Evolutionary conservation across 2,797 vertebrate genomes (phyloP).

Genomic region (Tenualosa thibaudeaui): DNA sequence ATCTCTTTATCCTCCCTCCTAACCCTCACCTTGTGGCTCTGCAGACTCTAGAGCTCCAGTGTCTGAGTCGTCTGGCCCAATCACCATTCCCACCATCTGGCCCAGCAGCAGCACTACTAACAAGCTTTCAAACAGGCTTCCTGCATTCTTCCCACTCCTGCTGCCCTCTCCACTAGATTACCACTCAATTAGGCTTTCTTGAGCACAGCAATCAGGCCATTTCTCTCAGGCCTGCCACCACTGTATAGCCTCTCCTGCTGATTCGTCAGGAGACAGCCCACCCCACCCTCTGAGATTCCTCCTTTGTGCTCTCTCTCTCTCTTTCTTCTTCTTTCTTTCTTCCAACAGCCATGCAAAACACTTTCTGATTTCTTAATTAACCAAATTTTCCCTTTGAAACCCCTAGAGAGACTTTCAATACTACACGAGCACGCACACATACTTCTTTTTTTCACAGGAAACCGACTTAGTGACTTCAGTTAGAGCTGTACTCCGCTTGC

Average conservation of each 20-base stretch:
- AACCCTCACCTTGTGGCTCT: too few species aligned
- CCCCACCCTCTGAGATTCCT: neutral
- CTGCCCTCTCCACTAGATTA: neutral
- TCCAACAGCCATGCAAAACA: neutral
- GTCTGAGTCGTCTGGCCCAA: neutral
- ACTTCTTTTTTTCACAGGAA: neutral
- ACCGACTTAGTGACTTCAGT: neutral
- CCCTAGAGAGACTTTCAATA: neutral
- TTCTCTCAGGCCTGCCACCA: neutral
- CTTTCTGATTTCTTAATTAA: neutral
- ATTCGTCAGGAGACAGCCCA: neutral
- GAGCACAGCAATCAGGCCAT: neutral
- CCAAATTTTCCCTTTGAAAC: neutral
- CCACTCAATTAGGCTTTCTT: neutral
- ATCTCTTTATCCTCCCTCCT: neutral
- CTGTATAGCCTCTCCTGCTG: neutral
- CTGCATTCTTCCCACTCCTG: neutral
- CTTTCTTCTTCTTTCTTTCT: neutral
- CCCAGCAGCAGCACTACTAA: neutral
- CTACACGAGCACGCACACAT: conserved; percentile 29
- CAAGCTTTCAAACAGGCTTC: neutral
- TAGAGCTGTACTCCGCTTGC: neutral
- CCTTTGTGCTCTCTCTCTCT: neutral
- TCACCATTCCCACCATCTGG: neutral
- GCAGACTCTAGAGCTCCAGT: neutral